Evolutionary conservation across 2,797 vertebrate genomes (phyloP).

Genomic region (Enteromius treurensis): DNA sequence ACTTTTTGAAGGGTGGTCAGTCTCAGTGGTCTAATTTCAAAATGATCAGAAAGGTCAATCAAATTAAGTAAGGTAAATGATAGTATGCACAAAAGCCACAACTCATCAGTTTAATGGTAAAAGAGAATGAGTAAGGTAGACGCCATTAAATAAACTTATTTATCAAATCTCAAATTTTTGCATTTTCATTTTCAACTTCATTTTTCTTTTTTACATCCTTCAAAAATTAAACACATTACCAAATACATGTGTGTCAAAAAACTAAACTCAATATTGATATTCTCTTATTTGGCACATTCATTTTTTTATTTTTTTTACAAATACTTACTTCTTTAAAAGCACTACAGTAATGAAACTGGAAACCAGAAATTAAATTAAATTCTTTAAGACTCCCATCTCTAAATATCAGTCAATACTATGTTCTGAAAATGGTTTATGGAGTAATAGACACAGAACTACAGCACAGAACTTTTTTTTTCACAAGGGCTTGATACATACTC

Average conservation of each 20-base stretch:
- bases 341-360: background rate
- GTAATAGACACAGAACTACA: constrained; percentile 4
- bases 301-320: no score
- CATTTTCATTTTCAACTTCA: background rate
- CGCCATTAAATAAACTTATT: background rate
- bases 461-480: background rate
- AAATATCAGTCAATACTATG: background rate
- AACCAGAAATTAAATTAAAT: background rate
- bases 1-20: background rate
- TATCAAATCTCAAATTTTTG: background rate
- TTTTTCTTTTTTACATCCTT: background rate
- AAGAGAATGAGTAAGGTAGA: background rate
- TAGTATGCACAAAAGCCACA: background rate
- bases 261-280: background rate
- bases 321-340: background rate
- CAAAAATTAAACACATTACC: background rate
- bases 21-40: background rate
- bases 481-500: constrained; percentile 3
- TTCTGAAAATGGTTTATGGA: background rate
- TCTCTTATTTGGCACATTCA: background rate
- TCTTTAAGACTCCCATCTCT: background rate
- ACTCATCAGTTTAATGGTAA: background rate
- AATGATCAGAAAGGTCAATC: background rate
- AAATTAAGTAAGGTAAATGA: background rate
- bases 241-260: background rate